Base-by-base conservation (phyloP, 35 echinoderm and acorn worm genomes). In the Nesometra sesokonis region DNA sequence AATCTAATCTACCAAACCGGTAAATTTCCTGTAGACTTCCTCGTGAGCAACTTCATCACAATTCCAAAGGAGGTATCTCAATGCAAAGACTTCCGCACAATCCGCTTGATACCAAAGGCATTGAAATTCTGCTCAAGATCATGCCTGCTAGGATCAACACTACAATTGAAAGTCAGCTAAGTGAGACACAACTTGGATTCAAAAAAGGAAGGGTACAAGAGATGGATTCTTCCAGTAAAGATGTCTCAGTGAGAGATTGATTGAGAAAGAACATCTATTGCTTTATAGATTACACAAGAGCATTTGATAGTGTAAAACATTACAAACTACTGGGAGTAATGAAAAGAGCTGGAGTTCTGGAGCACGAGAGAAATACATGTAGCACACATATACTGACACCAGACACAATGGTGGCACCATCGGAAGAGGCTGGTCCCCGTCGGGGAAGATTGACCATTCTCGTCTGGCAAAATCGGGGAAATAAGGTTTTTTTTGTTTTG, bases 31-130 rank as follows among this genome's bases (percentile, higher is more conserved):
- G 39, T 7, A 7, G 39, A 43, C 39, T 79, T 79, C 77, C 77
- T 79, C 4, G 77, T 79, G 29, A 79, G 77, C 32, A 79, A 79
- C 77, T 79, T 79, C 77, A 79, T 33, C 32, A 79, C 77, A 79
- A 79, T 30, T 31, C 77, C 5, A 79, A 79, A 23, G 32, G 77
- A 33, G 32, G 77, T 79, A 30, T 8, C 77, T 23, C 29, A 79
- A 33, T 33, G 77, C 77, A 79, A 23, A 31, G 77, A 79, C 77
- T 79, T 79, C 32, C 32, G 77, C 32, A 79, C 77, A 30, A 79
- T 79, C 77, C 5, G 77, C 77, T 23, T 79, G 32, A 79, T 79
- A 31, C 77, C 29, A 79, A 5, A 79, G 5, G 77, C 77, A 79
- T 79, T 23, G 29, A 79, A 33, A 79, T 79, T 23, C 77, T 33